phyloP scores from a whole-genome alignment of 1,140 invertebrate genomes.

The Drosophila pectinifera region DNA sequence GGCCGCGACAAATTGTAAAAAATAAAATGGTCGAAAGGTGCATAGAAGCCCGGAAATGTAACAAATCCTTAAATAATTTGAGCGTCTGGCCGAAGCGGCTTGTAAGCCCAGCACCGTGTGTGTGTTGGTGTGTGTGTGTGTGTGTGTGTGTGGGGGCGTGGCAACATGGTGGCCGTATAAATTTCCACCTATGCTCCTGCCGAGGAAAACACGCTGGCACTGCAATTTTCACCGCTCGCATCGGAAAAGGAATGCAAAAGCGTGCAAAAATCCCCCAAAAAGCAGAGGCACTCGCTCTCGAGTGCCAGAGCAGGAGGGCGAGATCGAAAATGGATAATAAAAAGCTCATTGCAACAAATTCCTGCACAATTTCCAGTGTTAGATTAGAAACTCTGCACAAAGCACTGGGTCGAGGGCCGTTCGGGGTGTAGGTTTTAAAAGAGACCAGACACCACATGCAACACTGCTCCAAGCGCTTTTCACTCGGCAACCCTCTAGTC shows the following conservation, averaged over 20 bases:
- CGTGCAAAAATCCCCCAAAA: slow-evolving; percentile 59
- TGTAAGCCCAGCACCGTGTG: background rate
- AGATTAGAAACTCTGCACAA: slow-evolving; percentile 70
- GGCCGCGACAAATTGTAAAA: slow-evolving; percentile 66
- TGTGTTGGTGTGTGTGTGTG: background rate
- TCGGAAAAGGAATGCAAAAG: slow-evolving; percentile 71
- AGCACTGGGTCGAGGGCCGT: slow-evolving; percentile 6
- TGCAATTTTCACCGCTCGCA: slow-evolving; percentile 63
- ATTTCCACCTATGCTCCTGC: slow-evolving; percentile 64
- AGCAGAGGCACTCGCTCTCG: background rate
- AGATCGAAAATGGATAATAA: slow-evolving; percentile 79
- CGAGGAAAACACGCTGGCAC: slow-evolving; percentile 66
- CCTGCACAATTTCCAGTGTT: slow-evolving; percentile 80
- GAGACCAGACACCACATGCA: slow-evolving; percentile 45
- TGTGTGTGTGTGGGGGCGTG: slow-evolving; percentile 34
- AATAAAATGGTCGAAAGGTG: slow-evolving; percentile 42
- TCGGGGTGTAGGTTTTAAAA: background rate
- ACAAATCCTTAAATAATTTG: slow-evolving; percentile 82
- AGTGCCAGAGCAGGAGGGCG: slow-evolving; percentile 2
- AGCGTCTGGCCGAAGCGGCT: slow-evolving; percentile 43
- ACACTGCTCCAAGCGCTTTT: slow-evolving; percentile 26
- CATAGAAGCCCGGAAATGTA: slow-evolving; percentile 59
- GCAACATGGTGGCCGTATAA: slow-evolving; percentile 52
- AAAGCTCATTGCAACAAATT: slow-evolving; percentile 83
- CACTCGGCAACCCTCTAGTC: background rate